phyloP scores from a whole-genome alignment of 2,797 vertebrate species.

The Mormyrops boulengeri region DNA sequence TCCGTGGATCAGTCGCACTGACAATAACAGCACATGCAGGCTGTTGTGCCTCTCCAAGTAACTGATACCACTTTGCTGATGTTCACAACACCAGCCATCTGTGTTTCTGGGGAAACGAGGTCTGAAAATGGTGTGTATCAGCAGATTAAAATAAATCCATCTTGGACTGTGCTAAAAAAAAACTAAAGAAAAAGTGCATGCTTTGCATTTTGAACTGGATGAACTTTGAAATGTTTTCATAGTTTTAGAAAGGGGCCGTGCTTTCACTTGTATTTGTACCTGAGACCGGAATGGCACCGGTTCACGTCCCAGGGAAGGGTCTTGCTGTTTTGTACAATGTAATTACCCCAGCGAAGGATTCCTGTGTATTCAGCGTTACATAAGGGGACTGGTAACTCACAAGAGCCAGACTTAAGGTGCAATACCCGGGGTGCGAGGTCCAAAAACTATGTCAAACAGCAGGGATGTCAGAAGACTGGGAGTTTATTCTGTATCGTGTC shows the following conservation, averaged over 20 bases:
- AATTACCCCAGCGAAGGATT: not conserved
- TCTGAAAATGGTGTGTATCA: constrained; percentile 10
- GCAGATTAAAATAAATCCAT: constrained; percentile 15
- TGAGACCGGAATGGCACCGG: not conserved
- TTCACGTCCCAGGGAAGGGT: not conserved
- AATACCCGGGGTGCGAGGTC: not conserved
- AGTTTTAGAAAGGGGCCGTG: not conserved
- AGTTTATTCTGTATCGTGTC: not conserved
- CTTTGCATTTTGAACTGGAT: constrained; percentile 1
- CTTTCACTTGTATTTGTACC: not conserved
- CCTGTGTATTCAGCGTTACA: not conserved
- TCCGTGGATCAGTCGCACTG: not conserved
- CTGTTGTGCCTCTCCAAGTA: not conserved
- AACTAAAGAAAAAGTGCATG: not conserved
- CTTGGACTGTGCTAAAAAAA: not conserved
- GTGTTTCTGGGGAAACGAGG: constrained; percentile 5
- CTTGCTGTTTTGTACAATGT: not conserved
- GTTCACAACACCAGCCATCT: constrained; percentile 5
- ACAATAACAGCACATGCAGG: not conserved
- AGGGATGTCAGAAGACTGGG: not conserved
- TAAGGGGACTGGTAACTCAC: not conserved
- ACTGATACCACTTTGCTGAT: not conserved
- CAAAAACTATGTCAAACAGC: not conserved
- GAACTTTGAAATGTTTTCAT: not conserved
- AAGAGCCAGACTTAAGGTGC: not conserved